Percentiles rank a stretch among this genome's conserved stretches.
Evolutionary conservation across 2,888 invertebrate genomes (phyloP).

Genomic region (Heteropelma amictum): DNA sequence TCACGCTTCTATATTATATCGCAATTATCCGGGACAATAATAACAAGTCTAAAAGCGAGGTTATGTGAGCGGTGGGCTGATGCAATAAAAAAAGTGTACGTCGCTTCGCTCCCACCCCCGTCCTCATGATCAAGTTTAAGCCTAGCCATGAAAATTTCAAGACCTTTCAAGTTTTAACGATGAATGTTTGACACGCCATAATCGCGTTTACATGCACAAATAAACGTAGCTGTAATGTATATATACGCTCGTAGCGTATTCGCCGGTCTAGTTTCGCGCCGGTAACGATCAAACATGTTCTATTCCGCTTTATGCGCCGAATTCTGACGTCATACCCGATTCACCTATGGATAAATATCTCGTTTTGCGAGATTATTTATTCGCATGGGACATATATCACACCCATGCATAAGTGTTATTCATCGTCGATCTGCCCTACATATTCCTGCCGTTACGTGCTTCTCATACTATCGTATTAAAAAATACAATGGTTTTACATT

Average conservation of each 20-base stretch:
- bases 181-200: not conserved
- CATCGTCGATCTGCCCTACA: no score
- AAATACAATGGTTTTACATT: no score
- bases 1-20: no score
- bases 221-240: not conserved
- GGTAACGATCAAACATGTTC: constrained; percentile 60
- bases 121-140: not conserved
- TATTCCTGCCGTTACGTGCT: no score
- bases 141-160: not conserved
- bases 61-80: no score
- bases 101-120: no score
- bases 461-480: no score
- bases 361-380: constrained; percentile 40
- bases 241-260: constrained; percentile 15
- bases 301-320: constrained; percentile 19
- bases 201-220: not conserved
- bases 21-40: no score
- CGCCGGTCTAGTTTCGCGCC: constrained; percentile 35
- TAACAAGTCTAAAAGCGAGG: no score
- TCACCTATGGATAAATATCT: constrained; percentile 42
- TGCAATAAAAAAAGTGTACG: no score
- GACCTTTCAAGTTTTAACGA: not conserved
- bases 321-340: constrained; percentile 47
- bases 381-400: no score
- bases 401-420: constrained; percentile 4